A percentile compares a stretch with the other conserved stretches of the same genome.
phyloP scores from a whole-genome alignment of 2,888 invertebrate species.

The Piscicola geometra region DNA sequence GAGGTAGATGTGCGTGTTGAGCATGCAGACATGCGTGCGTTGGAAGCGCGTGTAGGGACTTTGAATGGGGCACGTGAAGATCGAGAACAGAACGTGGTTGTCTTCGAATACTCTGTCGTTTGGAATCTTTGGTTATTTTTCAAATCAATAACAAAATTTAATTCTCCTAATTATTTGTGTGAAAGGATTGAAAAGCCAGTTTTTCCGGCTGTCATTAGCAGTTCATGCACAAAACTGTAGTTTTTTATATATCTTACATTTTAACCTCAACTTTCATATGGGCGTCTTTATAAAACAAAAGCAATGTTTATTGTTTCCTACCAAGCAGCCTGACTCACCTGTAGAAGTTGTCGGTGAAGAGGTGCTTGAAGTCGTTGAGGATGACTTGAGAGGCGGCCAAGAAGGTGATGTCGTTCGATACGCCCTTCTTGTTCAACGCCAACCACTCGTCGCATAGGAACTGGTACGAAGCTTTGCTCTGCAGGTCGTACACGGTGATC shows the following conservation, averaged over 20 bases:
- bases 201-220: no score
- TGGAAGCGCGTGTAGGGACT: conserved; percentile 29
- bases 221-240: no score
- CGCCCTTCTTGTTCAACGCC: conserved; percentile 14
- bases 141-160: no score
- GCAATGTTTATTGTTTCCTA: no score
- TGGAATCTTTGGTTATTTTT: no score
- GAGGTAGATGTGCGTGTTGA: conserved; percentile 23
- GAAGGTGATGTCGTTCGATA: conserved; percentile 13
- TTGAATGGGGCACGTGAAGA: conserved; percentile 20
- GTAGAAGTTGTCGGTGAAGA: conserved; percentile 29
- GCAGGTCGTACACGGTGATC: conserved; percentile 27
- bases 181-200: no score
- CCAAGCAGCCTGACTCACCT: no score
- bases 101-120: conserved; percentile 22
- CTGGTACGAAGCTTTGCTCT: conserved; percentile 10
- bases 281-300: no score
- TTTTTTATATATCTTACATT: no score
- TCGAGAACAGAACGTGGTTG: conserved; percentile 28
- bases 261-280: no score
- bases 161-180: no score
- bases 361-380: conserved; percentile 25
- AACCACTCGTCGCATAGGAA: conserved; percentile 32
- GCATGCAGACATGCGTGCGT: conserved; percentile 11
- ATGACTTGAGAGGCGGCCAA: conserved; percentile 11